Evolutionary conservation across 2,797 vertebrate species (phyloP).

Genomic region (Cetoscarus ocellatus): DNA sequence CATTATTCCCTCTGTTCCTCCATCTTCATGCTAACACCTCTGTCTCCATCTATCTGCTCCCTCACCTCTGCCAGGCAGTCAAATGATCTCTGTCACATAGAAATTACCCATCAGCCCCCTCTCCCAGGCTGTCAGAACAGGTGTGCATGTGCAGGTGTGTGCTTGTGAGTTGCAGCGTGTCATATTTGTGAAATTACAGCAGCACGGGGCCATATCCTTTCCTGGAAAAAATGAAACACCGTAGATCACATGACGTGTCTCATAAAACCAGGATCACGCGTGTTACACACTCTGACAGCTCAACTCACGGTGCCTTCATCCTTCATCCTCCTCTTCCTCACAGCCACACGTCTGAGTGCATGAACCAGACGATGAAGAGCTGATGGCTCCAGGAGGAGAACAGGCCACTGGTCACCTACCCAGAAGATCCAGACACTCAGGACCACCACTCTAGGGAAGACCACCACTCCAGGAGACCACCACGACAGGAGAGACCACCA

Average conservation of each 20-base stretch:
- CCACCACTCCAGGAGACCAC: too few species aligned
- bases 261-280: not conserved
- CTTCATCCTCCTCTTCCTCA: too few species aligned
- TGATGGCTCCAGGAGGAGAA: too few species aligned
- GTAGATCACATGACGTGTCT: conserved; percentile 5
- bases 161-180: not conserved
- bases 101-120: not conserved
- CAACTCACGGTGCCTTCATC: too few species aligned
- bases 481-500: too few species aligned
- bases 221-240: not conserved
- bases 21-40: conserved; percentile 5
- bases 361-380: too few species aligned
- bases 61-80: not conserved
- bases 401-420: too few species aligned
- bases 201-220: not conserved
- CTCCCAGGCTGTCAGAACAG: not conserved
- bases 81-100: not conserved
- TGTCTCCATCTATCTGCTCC: too few species aligned
- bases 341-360: rapidly evolving
- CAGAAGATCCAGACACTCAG: too few species aligned
- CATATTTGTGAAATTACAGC: not conserved
- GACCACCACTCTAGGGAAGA: too few species aligned
- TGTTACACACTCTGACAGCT: not conserved
- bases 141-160: not conserved
- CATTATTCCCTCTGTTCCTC: not conserved